A percentile compares a stretch with the other conserved stretches of the same genome.
Evolutionary conservation across 2,888 invertebrate species (phyloP).

Genomic region (Sphinx pinastri): DNA sequence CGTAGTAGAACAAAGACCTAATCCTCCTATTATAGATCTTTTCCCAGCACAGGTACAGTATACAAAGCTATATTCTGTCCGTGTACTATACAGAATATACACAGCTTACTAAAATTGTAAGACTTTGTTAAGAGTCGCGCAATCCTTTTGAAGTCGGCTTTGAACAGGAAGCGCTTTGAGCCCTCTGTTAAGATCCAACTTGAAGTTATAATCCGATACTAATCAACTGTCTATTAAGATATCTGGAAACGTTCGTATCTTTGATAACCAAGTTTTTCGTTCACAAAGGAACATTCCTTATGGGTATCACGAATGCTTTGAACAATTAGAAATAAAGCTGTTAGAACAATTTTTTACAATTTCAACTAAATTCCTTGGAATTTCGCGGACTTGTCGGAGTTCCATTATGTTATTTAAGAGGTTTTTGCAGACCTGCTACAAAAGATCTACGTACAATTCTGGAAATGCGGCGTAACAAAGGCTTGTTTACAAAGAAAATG

Average conservation of each 20-base stretch:
- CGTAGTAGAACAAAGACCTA: too few relatives aligned
- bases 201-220: neutral
- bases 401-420: neutral
- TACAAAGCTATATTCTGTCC: too few relatives aligned
- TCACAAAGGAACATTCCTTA: conserved; percentile 10
- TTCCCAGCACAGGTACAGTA: too few relatives aligned
- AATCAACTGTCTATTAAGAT: conserved; percentile 18
- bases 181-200: neutral
- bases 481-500: too few relatives aligned
- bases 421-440: too few relatives aligned
- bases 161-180: neutral
- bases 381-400: neutral
- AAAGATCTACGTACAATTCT: too few relatives aligned
- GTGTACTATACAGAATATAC: too few relatives aligned
- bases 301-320: neutral
- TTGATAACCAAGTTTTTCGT: neutral
- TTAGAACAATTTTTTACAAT: neutral
- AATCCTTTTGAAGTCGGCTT: neutral
- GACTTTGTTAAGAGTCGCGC: neutral
- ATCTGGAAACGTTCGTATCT: neutral
- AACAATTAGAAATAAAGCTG: neutral
- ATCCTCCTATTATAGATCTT: too few relatives aligned
- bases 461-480: too few relatives aligned
- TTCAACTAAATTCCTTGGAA: too few relatives aligned
- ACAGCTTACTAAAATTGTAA: neutral